Percentiles rank a stretch among this genome's conserved stretches.
Evolutionary conservation across 2,797 vertebrate species (phyloP).

Genomic region (Eutrigla gurnardus): DNA sequence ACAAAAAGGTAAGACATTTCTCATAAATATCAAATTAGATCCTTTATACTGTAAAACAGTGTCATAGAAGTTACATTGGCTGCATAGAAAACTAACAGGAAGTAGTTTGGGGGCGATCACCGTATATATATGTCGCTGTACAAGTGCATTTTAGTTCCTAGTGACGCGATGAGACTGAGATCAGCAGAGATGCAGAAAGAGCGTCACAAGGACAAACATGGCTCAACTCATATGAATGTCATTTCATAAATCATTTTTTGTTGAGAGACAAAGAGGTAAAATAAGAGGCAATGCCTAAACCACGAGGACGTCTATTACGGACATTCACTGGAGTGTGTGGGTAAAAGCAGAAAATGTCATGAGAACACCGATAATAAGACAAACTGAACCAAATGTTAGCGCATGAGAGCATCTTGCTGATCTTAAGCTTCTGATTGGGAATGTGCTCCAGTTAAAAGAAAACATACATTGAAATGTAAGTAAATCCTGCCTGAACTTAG

Average conservation of each 20-base stretch:
- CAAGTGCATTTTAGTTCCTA: constrained; percentile 71
- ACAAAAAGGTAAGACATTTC: constrained; percentile 91
- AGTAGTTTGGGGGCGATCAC: constrained; percentile 36
- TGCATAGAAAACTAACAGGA: constrained; percentile 97
- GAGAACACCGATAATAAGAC: too few species aligned
- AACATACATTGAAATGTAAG: neutral
- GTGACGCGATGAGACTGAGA: constrained; percentile 58
- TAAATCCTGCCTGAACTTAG: neutral
- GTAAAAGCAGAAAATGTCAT: neutral
- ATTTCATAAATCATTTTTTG: constrained; percentile 12
- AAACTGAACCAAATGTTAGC: neutral
- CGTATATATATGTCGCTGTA: constrained; percentile 17
- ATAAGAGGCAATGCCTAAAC: neutral
- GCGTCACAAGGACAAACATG: neutral
- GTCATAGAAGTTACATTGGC: constrained; percentile 82
- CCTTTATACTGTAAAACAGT: constrained; percentile 85
- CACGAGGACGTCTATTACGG: neutral
- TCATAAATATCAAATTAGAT: constrained; percentile 97
- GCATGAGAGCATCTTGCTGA: neutral
- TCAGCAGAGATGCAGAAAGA: constrained; percentile 39
- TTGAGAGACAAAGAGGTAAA: neutral
- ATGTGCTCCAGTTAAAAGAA: neutral
- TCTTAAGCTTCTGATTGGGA: neutral
- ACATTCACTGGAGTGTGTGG: neutral
- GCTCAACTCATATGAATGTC: neutral